phyloP scores from a whole-genome alignment of 2,797 vertebrate species.

The Sciurus vulgaris region DNA sequence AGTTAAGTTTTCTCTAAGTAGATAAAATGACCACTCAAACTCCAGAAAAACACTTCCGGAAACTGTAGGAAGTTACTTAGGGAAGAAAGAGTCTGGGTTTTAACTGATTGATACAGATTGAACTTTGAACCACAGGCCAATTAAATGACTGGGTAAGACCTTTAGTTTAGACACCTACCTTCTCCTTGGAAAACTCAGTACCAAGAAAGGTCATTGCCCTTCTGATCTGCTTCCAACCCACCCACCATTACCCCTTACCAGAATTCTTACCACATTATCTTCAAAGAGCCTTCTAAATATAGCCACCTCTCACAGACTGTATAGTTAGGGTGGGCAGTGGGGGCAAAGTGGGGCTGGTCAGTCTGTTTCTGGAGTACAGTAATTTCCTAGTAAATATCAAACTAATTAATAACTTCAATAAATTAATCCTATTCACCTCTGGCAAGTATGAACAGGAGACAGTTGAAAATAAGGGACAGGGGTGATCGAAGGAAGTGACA shows the following conservation, averaged over 20 bases:
- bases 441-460: background rate
- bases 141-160: background rate
- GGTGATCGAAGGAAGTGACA: background rate
- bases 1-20: background rate
- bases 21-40: slow-evolving; percentile 11
- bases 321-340: background rate
- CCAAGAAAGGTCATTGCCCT: background rate
- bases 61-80: background rate
- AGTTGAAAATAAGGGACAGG: background rate
- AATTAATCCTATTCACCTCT: background rate
- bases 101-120: slow-evolving; percentile 51
- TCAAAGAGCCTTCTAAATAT: background rate
- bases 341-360: background rate
- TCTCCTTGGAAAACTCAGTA: background rate
- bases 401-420: background rate
- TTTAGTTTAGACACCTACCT: background rate
- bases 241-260: background rate
- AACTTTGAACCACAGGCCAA: background rate
- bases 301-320: background rate
- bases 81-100: slow-evolving; percentile 40
- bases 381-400: background rate
- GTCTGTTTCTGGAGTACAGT: background rate
- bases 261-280: background rate
- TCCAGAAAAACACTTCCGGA: slow-evolving; percentile 52
- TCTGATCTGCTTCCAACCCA: background rate